Conservation (phyloP, 2,113 vertebrate species). For the Fulmarus glacialis region DNA sequence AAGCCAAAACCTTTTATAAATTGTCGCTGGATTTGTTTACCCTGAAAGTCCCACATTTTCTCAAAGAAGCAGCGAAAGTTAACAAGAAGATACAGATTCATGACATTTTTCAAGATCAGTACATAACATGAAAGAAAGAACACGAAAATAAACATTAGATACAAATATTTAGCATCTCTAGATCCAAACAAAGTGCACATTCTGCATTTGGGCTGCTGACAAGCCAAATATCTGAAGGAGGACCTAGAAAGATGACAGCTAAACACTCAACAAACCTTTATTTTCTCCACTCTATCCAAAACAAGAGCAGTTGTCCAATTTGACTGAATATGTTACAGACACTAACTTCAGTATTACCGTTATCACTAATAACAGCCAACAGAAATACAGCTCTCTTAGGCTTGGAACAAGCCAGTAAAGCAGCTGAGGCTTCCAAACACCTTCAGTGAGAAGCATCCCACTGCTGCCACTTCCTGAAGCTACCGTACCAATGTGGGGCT, state of each 20-base stretch:
- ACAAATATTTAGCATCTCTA: not conserved
- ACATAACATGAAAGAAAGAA: not conserved
- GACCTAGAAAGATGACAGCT: not conserved
- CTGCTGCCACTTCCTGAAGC: not conserved
- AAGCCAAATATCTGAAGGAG: not conserved
- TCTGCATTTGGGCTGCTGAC: not conserved
- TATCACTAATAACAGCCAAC: not conserved
- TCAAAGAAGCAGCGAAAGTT: not conserved
- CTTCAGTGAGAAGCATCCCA: not conserved
- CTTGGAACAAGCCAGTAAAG: not conserved
- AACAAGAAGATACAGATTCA: not conserved
- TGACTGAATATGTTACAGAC: not conserved
- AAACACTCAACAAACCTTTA: not conserved
- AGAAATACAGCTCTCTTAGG: not conserved
- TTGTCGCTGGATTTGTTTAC: not conserved
- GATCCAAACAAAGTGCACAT: not conserved
- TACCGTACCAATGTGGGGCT: rapidly evolving
- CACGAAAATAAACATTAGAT: not conserved
- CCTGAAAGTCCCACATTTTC: not conserved
- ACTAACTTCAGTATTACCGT: not conserved
- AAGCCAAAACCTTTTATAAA: not conserved
- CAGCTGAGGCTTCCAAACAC: not conserved
- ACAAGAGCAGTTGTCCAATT: not conserved
- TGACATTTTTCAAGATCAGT: not conserved
- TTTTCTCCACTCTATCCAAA: not conserved